Base-by-base conservation (phyloP, 2,888 invertebrate species). In the Noctua pronuba region DNA sequence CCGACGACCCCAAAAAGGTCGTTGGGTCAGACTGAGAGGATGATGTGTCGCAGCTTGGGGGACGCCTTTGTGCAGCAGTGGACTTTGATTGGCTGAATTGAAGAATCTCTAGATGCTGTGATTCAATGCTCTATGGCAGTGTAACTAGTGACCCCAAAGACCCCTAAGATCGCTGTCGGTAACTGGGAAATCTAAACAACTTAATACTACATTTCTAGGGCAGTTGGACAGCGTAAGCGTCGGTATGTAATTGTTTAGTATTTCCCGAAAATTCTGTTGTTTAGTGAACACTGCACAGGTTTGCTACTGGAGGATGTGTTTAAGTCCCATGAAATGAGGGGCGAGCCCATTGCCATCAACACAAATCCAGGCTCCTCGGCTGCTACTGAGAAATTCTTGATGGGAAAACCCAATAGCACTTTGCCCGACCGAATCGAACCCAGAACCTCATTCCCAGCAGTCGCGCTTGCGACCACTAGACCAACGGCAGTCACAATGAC, bases 151-250 rank as follows among this genome's bases (percentile, higher is more conserved):
- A n/a, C 46, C 35, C 16, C 1, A 11, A 44, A 44, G 2, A 64
- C 44, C 24, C 28, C 44, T 11, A 28, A 31, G 11, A 49, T 58
- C 7, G 24, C 2, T 5, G 58, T 67, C 67, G 11, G 58, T 52
- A 52, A 67, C 73, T 35, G 28, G 35, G 66, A 62, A 79, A 55
- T 73, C 46, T 46, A 71, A 71, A 78, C 49, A 66, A 67, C 41
- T 79, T 78, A 52, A 78, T 73, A 11, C 66, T 44, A 41, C 73
- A 78, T 67, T 24, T 67, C 66, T 31, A 18, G 13, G 67, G 31
- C 79, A 73, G 35, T 7, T 28, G 35, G 73, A 79, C 79, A 64
- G 1, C 28, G 28, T 70, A 46, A 77, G 24, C 31, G 28, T 55
- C 44, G 73, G 60, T 52, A 13, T 64, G 28, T n/a, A 44, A 18